phyloP scores from a whole-genome alignment of 2,113 vertebrate genomes.

The Agapornis roseicollis region DNA sequence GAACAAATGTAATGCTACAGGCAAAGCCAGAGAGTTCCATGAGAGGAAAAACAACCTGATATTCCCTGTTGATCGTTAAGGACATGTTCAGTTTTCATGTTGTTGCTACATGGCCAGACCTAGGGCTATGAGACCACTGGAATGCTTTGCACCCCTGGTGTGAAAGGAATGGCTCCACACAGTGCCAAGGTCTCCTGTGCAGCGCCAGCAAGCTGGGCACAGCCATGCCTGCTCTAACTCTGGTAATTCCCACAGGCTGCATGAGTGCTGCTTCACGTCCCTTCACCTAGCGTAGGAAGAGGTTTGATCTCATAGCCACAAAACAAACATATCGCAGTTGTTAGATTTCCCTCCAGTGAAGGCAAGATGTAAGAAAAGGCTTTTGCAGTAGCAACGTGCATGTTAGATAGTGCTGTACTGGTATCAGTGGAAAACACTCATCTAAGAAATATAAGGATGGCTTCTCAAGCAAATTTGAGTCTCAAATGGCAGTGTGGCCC shows the following conservation, averaged over 20 bases:
- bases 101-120: background rate
- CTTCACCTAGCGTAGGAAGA: background rate
- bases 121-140: rapidly evolving
- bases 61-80: background rate
- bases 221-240: background rate
- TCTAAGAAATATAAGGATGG: background rate
- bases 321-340: background rate
- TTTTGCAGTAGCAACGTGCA: background rate
- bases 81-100: background rate
- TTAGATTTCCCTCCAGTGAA: background rate
- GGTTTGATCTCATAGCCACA: background rate
- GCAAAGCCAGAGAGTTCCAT: background rate
- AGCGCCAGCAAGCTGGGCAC: rapidly evolving
- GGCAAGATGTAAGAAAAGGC: background rate
- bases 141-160: background rate
- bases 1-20: background rate
- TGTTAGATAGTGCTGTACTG: background rate
- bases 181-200: background rate
- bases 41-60: background rate
- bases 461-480: background rate
- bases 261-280: background rate
- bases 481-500: background rate
- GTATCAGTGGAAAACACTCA: background rate
- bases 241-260: background rate
- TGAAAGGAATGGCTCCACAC: rapidly evolving